Percentiles rank a stretch among this genome's conserved stretches.
These are phyloP conservation scores for Heliconius eleuchia DNA, from an alignment of 1,140 invertebrate species.

Conservation along the genomic window DNA sequence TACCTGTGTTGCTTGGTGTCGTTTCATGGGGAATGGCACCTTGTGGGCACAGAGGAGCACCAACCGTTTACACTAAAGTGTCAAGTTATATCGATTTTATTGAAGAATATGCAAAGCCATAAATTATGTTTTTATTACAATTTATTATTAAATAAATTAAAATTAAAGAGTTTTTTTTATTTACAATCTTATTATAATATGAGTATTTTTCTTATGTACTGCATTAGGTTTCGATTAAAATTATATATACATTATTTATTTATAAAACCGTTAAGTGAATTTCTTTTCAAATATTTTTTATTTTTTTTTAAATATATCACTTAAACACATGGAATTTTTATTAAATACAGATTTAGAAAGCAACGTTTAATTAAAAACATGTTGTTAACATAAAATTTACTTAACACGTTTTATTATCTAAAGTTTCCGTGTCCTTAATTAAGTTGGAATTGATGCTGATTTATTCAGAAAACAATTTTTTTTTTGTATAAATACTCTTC, in stretches of 20 bases:
- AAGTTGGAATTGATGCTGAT: too few relatives aligned
- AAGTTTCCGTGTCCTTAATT: too few relatives aligned
- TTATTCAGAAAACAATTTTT: too few relatives aligned
- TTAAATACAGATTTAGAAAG: too few relatives aligned
- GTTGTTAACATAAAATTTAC: too few relatives aligned
- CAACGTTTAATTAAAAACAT: too few relatives aligned
- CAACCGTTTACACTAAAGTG: constrained; percentile 87
- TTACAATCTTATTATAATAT: constrained; percentile 4
- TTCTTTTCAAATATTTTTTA: background rate
- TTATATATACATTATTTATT: background rate
- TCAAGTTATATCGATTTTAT: constrained; percentile 82
- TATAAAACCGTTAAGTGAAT: background rate
- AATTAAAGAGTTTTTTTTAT: background rate
- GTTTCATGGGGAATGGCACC: constrained; percentile 90
- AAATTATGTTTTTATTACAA: background rate
- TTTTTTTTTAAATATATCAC: background rate
- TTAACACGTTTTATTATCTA: too few relatives aligned
- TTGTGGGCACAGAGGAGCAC: constrained; percentile 83
- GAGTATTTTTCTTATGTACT: constrained; percentile 7
- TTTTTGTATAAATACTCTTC: too few relatives aligned
- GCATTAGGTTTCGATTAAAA: background rate
- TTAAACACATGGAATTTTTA: too few relatives aligned
- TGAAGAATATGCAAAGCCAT: constrained; percentile 45
- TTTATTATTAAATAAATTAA: constrained; percentile 17
- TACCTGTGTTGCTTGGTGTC: constrained; percentile 83